A percentile compares a stretch with the other conserved stretches of the same genome.
phyloP scores from a whole-genome alignment of 2,113 vertebrate genomes.

The Megalops atlanticus region DNA sequence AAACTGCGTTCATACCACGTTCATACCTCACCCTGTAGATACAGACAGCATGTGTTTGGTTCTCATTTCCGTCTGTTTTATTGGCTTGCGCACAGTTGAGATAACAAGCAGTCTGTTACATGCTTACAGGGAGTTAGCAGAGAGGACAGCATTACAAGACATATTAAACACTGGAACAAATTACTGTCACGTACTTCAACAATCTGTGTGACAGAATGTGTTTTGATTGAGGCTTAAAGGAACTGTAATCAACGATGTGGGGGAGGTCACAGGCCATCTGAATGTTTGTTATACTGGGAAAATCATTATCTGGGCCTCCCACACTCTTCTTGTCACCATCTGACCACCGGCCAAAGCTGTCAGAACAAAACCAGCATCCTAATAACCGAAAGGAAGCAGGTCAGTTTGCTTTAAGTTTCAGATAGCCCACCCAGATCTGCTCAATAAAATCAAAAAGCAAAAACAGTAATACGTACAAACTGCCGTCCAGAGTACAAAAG shows the following conservation, averaged over 20 bases:
- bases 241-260: not conserved
- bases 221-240: not conserved
- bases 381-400: not conserved
- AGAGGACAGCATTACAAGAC: not conserved
- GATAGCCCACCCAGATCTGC: not conserved
- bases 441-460: not conserved
- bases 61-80: no score
- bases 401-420: not conserved
- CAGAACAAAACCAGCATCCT: not conserved
- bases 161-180: not conserved
- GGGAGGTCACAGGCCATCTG: not conserved
- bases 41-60: no score
- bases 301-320: constrained; percentile 33
- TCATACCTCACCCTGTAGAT: not conserved
- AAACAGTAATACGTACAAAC: no score
- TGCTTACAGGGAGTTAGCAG: not conserved
- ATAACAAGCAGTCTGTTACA: not conserved
- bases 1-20: not conserved
- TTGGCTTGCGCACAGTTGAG: not conserved
- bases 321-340: constrained; percentile 8
- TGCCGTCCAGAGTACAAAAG: not conserved
- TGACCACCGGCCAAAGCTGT: constrained; percentile 9
- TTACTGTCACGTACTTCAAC: not conserved
- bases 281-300: constrained; percentile 25
- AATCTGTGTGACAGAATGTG: not conserved